Percentiles rank a stretch among this genome's conserved stretches.
Evolutionary conservation across 2,113 vertebrate genomes (phyloP).

Genomic region (Candoia aspera): DNA sequence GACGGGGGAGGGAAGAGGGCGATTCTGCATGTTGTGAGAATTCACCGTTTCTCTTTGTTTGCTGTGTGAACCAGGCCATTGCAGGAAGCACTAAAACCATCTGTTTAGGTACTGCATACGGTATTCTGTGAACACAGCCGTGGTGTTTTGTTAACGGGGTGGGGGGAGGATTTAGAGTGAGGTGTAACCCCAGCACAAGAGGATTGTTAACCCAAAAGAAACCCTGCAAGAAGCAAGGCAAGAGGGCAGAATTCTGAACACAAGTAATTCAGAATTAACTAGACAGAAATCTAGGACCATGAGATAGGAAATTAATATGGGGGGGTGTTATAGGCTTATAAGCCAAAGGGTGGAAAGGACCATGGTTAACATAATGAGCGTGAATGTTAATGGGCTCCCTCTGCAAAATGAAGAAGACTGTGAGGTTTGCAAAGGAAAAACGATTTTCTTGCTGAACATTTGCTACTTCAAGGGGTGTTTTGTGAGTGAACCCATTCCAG

Average conservation of each 20-base stretch:
- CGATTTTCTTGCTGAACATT: background rate
- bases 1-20: too few species aligned
- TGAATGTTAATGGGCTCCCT: background rate
- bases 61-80: background rate
- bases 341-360: background rate
- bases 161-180: background rate
- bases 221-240: background rate
- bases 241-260: background rate
- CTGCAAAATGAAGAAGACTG: background rate
- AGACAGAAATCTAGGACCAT: background rate
- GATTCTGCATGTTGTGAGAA: background rate
- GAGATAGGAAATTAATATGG: background rate
- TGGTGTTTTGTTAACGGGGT: background rate
- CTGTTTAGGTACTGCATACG: background rate
- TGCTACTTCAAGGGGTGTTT: background rate
- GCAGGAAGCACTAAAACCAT: background rate
- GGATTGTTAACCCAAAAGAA: background rate
- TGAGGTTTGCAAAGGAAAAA: background rate
- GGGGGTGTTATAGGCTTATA: background rate
- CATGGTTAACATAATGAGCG: background rate
- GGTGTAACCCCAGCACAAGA: background rate
- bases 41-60: background rate
- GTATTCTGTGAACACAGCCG: background rate
- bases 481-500: background rate
- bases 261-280: background rate